Evolutionary conservation across 2,888 invertebrate genomes (phyloP), one percentile per base, ranked within the genome.

Genomic region (Teleiodes luculella): DNA sequence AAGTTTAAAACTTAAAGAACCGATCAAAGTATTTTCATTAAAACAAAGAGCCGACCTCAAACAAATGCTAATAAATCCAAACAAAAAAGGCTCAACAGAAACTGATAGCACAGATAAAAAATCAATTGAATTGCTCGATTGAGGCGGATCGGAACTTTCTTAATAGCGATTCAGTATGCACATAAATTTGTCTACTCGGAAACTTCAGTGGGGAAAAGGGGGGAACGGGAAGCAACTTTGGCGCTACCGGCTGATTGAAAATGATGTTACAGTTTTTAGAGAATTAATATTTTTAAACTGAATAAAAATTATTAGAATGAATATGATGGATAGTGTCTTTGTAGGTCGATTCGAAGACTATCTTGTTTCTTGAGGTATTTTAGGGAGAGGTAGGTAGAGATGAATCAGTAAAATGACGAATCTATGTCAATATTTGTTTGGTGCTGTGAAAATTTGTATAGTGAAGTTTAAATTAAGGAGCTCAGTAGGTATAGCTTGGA

Each of bases 81-180:
- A 43, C 43, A 43, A 43, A 43, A 35, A 48, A 53, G 35, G 24
- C 46, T 53, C 55, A 56, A 60, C 59, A 56, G 57, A 59, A 66
- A 60, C 61, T 53, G 37, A 55, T 45, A 48, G 55, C 52, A 59
- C 57, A 58, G 59, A 72, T 69, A 70, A 57, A 56, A 73, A 79
- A 76, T 72, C 75, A 77, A 78, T 80, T 68, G 71, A 63, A 65
- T 66, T 64, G 59, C 63, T 61, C 56, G 56, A 58, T 60, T 52
- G 59, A 50, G 58, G 52, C 53, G 57, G 52, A 58, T 54, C 48
- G 60, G 56, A 69, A 78, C 68, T 72, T 66, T 67, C 68, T 65
- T 74, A 74, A 72, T 70, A 66, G 68, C 72, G 69, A 72, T 77
- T 70, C 73, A 67, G 72, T 81, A 83, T 83, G 85, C 77, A 78